Base-by-base conservation (phyloP, 2,888 invertebrate species). In the Stenchaetothrips biformis region DNA sequence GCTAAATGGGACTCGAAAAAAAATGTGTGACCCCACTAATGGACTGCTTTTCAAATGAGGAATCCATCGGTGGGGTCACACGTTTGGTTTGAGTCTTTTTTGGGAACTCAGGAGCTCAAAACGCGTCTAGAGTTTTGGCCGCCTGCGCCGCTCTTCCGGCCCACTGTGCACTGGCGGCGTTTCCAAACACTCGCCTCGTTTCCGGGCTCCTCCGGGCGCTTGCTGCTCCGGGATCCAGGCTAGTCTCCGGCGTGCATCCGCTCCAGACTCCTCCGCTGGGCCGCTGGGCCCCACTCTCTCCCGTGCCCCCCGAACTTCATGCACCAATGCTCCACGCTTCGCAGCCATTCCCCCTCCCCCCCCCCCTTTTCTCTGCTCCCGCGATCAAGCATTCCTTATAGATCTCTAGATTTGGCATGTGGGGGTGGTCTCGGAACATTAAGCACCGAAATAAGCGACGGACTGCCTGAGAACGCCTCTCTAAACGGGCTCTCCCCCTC, bases 341-440 rank as follows among this genome's bases (percentile, higher is more conserved):
- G 25, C 25, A n/a, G 9, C 8, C 67, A 11, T 25, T 25, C 7
- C 67, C 25, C 67, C 25, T 21, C 25, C 67, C 18, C 67, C 4
- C 3, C n/a, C 9, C 7, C 25, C 11, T 25, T 25, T 21, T 25
- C 67, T 74, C 67, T 74, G 3, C 8, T 7, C 25, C 25, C 21
- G 67, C 67, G 11, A 21, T 21, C 7, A 4, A 25, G 67, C 67
- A 74, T 74, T 74, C 67, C 67, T 74, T 74, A n/a, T 25, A 74
- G 67, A 74, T 74, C 67, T 74, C 11, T 74, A 74, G 67, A 74
- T 74, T 74, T 74, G 67, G 67, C 67, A 25, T 74, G 67, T 74
- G 67, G 67, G 67, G 67, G 67, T 74, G 67, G 67, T 74, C 67
- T 74, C 67, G 67, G 67, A 74, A 74, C 67, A 74, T 74, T 74